Evolutionary conservation across 2,888 invertebrate genomes (phyloP).

Genomic region (Acleris cristana): DNA sequence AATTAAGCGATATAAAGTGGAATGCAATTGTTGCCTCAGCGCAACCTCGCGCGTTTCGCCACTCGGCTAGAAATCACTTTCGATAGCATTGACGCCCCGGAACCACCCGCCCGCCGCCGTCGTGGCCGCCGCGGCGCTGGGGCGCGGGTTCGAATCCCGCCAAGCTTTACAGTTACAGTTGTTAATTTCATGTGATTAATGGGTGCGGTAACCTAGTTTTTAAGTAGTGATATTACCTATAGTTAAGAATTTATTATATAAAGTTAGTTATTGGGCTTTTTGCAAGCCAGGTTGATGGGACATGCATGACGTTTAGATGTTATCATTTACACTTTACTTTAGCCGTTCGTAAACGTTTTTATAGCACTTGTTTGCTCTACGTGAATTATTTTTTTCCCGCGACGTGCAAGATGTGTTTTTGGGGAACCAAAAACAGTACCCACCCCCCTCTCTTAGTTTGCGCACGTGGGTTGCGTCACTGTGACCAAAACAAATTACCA

Average conservation of each 20-base stretch:
- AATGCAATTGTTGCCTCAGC: slow-evolving; percentile 52
- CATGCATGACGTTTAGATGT: no score
- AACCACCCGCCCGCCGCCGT: slow-evolving; percentile 34
- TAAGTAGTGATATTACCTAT: no score
- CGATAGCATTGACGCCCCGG: slow-evolving; percentile 56
- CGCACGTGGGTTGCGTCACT: slow-evolving; percentile 23
- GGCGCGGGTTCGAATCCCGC: slow-evolving; percentile 31
- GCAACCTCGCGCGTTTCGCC: slow-evolving; percentile 56
- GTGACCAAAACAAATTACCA: slow-evolving; percentile 18
- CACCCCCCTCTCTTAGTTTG: neutral
- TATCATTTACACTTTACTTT: no score
- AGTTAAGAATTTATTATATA: no score
- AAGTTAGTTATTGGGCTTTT: no score
- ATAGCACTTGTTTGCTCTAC: no score
- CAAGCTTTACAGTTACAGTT: neutral
- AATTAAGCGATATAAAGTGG: slow-evolving; percentile 46
- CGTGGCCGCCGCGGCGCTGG: slow-evolving; percentile 39
- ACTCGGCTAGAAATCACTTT: slow-evolving; percentile 59
- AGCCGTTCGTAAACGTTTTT: no score
- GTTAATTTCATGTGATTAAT: neutral
- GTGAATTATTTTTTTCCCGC: neutral
- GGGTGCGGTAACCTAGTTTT: neutral
- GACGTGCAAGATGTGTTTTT: no score
- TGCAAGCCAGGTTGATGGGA: no score
- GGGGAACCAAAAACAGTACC: no score